Percentiles rank a stretch among this genome's conserved stretches.
phyloP scores from a whole-genome alignment of 37 sponge, comb jelly and placozoan species.

The Ephydatia muelleri region DNA sequence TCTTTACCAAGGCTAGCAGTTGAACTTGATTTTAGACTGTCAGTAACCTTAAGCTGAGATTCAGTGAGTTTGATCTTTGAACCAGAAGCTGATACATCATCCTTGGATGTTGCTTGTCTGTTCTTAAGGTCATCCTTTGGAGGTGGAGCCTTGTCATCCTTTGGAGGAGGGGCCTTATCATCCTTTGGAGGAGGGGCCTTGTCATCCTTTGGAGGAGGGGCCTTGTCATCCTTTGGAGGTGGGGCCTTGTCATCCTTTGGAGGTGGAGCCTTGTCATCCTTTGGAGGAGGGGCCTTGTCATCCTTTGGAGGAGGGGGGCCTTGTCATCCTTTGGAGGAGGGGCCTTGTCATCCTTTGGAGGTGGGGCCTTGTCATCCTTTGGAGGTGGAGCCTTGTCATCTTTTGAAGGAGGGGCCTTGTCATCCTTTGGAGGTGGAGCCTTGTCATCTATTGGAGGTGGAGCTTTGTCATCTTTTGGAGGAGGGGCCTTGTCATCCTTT shows the following conservation, averaged over 20 bases:
- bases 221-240: too few species aligned
- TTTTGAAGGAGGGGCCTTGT: not conserved
- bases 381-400: not conserved
- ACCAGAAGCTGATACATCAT: not conserved
- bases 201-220: too few species aligned
- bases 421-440: not conserved
- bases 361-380: not conserved
- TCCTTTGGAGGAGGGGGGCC: not conserved
- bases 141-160: too few species aligned
- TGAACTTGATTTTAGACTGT: not conserved
- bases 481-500: not conserved
- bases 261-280: not conserved
- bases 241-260: too few species aligned
- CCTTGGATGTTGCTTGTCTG: too few species aligned
- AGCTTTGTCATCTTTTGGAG: not conserved
- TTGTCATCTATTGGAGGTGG: not conserved
- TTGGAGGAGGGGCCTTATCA: too few species aligned
- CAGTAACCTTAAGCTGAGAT: not conserved
- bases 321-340: not conserved
- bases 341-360: not conserved
- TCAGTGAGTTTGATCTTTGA: not conserved
- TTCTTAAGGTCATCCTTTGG: too few species aligned
- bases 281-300: not conserved
- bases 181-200: too few species aligned
- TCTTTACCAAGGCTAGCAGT: conserved; percentile 2